Base-by-base conservation (phyloP, 2,113 vertebrate species). In the Aegotheles bennettii region DNA sequence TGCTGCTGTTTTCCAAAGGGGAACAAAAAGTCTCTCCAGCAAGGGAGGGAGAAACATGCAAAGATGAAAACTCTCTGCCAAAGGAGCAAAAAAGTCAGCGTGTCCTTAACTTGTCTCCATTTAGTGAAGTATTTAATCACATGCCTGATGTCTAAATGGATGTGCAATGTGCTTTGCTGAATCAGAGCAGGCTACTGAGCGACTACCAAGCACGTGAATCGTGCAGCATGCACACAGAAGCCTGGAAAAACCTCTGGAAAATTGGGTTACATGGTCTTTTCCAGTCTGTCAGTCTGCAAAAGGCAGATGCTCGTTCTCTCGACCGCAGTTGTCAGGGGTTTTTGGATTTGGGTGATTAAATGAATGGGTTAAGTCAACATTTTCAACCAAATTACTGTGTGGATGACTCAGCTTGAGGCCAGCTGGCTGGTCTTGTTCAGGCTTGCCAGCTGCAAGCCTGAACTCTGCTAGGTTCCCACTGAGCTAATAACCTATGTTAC, bases 371-470 rank as follows among this genome's bases (percentile, higher is more conserved):
- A 96, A 95, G 56, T 24, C 82, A 74, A 38, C 33, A 51, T 25
- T 94, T 81, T 83, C 36, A 19, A 25, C 75, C n/a, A 13, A 5
- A 21, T 19, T 42, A 74, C 68, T 89, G 57, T 7, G 36, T 18
- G 74, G 81, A 80, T 94, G 90, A 88, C 88, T 95, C 79, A 91
- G 92, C 87, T 81, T 56, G 5, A 26, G 7, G 36, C 87, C 89
- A 90, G 95, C 95, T 85, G 94, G 73, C 91, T 85, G 78, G 23
- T 42, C 84, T 69, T 91, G 78, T 91, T 91, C 88, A 91, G 87
- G 24, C 85, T 91, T 94, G 89, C 96, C 94, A 95, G 91, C 94
- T 94, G 93, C 87, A 96, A 83, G 68, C 92, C 33, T 79, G 94
- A 95, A 74, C 93, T 56, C 87, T 63, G 70, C 23, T 50, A 57